A percentile compares a stretch with the other conserved stretches of the same genome.
These are phyloP conservation scores for Oegoconia quadripuncta DNA, from an alignment of 2,888 invertebrate species.

Conservation along the genomic window DNA sequence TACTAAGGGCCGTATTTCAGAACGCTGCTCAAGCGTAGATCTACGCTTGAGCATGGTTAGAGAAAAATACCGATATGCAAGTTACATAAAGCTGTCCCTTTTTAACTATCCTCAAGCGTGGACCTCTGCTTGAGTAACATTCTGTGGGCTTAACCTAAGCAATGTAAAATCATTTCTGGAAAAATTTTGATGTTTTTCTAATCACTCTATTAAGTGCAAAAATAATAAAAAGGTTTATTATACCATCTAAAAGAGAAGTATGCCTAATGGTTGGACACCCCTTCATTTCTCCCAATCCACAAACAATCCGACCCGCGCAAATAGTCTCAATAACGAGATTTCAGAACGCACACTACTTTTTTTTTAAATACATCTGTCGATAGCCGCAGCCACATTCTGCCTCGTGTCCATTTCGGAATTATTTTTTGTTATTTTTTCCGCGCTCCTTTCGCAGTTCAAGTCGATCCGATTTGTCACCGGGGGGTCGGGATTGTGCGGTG, in stretches of 20 bases:
- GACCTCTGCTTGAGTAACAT: too few relatives aligned
- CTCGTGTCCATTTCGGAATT: conserved; percentile 62
- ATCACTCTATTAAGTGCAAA: too few relatives aligned
- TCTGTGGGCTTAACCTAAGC: too few relatives aligned
- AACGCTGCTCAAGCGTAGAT: too few relatives aligned
- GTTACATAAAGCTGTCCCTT: too few relatives aligned
- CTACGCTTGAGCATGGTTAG: too few relatives aligned
- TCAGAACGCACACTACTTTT: conserved; percentile 41
- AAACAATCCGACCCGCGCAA: conserved; percentile 48
- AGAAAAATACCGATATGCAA: too few relatives aligned
- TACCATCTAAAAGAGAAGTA: conserved; percentile 2
- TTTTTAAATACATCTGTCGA: conserved; percentile 64
- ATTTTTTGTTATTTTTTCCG: conserved; percentile 41
- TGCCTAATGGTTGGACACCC: conserved; percentile 37
- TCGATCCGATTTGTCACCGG: conserved; percentile 69
- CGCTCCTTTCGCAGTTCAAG: conserved; percentile 48
- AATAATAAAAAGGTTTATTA: too few relatives aligned
- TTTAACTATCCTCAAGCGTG: too few relatives aligned
- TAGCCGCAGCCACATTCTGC: conserved; percentile 20
- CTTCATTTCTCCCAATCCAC: conserved; percentile 48
- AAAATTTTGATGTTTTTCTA: too few relatives aligned
- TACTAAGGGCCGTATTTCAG: too few relatives aligned
- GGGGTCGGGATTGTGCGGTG: conserved; percentile 56
- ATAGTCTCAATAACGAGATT: conserved; percentile 56
- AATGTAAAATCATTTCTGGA: too few relatives aligned